Base-by-base conservation (phyloP, 2,797 vertebrate genomes). In the Capromys pilorides region DNA sequence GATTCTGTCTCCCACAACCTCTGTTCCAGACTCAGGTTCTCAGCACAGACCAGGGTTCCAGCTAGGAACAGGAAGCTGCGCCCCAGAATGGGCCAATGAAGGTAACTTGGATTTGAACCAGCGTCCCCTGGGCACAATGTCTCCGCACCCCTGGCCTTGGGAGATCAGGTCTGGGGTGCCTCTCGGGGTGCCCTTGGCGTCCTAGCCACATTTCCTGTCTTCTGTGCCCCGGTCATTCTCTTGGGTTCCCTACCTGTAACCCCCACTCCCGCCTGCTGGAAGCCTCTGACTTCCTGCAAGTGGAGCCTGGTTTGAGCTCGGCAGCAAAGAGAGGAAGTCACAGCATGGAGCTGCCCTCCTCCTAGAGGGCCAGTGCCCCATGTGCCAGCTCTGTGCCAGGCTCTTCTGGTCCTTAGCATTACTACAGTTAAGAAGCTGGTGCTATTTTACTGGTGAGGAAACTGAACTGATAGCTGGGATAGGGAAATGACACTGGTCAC, bases 1-100 rank as follows among this genome's bases (percentile, higher is more conserved):
- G 88, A 94, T 71, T 22, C 0, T 51, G 31, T 62, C 77, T 95
- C 73, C 82, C 39, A 22, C 1, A 10, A 79, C 59, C 88, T 94
- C 90, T 79, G 79, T 67, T 90, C 93, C 41, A 92, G 86, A 75
- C 80, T 73, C 39, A 41, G 0, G 19, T 83, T 78, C 85, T 92
- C 86, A 54, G 28, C 59, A 82, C 78, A 75, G 85, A 64, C 51
- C 71, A 41, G n/a, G 14, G 19, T 64, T 81, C 66, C 49, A 59
- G 88, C 75, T 80, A 73, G 54, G 54, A 91, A 54, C 39, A 21
- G 26, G 18, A 31, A 3, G 26, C 67, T 82, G 33, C 7, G 71
- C 16, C 31, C 33, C 2, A 5, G 5, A 57, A 28, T 41, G 51
- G 61, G 73, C 33, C 4, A 0, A 49, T 22, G 18, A 36, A 1